Evolutionary conservation across 2,113 vertebrate species (phyloP), one percentile per base, ranked within the genome.

Genomic region (Agelaius tricolor): DNA sequence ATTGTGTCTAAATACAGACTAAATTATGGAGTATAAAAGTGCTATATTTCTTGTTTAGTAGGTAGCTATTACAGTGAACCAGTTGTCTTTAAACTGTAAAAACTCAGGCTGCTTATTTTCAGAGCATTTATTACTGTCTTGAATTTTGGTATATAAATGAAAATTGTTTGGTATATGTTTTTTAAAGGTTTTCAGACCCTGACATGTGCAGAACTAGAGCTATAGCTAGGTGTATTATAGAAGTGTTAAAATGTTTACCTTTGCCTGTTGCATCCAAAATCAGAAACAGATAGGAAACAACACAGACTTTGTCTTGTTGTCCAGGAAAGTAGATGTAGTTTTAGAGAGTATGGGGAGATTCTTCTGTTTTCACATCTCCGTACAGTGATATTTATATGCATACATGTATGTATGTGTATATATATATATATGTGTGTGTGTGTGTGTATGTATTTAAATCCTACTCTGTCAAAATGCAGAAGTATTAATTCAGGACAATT

Each of bases 1-100:
- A 43, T 43, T 81, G 47, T 90, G 65, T 57, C 93, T 94, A 97
- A 88, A 93, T 93, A 63, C 55, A 92, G 93, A 71, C 52, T 90
- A 96, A 92, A 92, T 93, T 94, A 84, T 81, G 90, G 65, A 68
- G 75, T 90, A 46, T 59, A 21, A 16, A 90, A 92, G n/a, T 84
- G 62, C 82, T 92, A 1, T 61, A 31, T 77, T 71, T 91, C 90
- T 87, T 88, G 57, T 91, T 93, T 71, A 84, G 75, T 86, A 86
- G 20, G 30, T 81, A 86, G 88, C 54, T 85, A 88, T 75, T 94
- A 54, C 47, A 67, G 55, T 71, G 47, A 75, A 88, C 35, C 47
- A 54, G n/a, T 78, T 92, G 77, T 78, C 49, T 90, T 92, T 57
- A 84, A 91, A 81, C 43, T 74, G 55, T 41, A 71, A 77, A 66